Percentiles rank a stretch among this genome's conserved stretches.
Conservation (phyloP, 2,797 vertebrate species). For the Euthynnus affinis region DNA sequence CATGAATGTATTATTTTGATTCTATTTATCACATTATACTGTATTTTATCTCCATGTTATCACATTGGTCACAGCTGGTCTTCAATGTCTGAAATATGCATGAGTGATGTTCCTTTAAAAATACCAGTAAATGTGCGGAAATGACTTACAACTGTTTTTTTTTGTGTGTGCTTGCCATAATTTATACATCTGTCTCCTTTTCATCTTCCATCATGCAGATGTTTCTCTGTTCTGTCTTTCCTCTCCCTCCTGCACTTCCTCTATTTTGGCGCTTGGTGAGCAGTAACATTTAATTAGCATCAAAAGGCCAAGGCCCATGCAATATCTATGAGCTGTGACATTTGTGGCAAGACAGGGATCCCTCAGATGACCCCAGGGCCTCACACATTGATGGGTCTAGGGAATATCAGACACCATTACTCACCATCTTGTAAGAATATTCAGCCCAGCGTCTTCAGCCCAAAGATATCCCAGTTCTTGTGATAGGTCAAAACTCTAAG, state of each 20-base stretch:
- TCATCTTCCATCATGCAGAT: background rate
- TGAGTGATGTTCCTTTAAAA: background rate
- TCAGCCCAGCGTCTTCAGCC: conserved; percentile 40
- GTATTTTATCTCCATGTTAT: background rate
- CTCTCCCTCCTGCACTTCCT: conserved; percentile 26
- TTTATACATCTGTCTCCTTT: conserved; percentile 10
- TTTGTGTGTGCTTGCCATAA: background rate
- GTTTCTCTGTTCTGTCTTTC: background rate
- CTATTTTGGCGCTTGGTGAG: conserved; percentile 45
- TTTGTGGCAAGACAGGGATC: conserved; percentile 69
- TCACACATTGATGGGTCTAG: conserved; percentile 39
- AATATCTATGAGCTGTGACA: conserved; percentile 77
- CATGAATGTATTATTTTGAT: too few relatives aligned
- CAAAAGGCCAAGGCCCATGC: conserved; percentile 65
- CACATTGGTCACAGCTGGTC: background rate
- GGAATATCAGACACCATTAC: conserved; percentile 71
- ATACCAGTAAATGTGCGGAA: background rate
- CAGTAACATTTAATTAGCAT: conserved; percentile 78
- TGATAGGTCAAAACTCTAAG: conserved; percentile 60
- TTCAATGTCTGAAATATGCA: background rate
- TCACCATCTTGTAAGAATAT: conserved; percentile 61
- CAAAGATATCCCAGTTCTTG: conserved; percentile 49
- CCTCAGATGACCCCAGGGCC: conserved; percentile 59
- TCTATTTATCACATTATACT: too few relatives aligned
- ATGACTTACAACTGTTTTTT: background rate